Evolutionary conservation across 2,797 vertebrate species (phyloP).

Genomic region (Sternotherus odoratus): DNA sequence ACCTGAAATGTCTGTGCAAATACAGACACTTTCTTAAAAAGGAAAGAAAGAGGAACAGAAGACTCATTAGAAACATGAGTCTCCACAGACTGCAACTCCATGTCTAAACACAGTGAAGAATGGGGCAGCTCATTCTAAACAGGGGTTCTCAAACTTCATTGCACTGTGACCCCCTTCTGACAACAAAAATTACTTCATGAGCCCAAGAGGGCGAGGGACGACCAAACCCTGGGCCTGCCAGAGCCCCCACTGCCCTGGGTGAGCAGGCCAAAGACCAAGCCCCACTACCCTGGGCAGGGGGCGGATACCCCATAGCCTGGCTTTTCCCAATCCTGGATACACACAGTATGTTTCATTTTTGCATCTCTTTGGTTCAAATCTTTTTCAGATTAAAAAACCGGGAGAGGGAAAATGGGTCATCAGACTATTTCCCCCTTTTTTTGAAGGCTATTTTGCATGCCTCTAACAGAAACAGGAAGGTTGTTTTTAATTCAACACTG

Average conservation of each 20-base stretch:
- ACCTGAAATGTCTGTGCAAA: not conserved
- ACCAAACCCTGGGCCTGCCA: too few species aligned
- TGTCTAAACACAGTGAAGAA: not conserved
- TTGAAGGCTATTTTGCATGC: conserved; percentile 34
- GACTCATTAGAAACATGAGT: conserved; percentile 16
- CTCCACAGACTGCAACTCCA: conserved; percentile 6
- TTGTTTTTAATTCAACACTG: conserved; percentile 30
- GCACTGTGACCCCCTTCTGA: too few species aligned
- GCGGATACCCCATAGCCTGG: conserved; percentile 2
- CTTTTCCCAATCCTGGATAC: not conserved
- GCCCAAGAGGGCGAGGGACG: too few species aligned
- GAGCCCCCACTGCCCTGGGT: too few species aligned
- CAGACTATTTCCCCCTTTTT: conserved; percentile 22
- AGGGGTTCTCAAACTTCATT: too few species aligned
- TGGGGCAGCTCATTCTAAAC: not conserved
- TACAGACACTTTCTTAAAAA: conserved; percentile 2
- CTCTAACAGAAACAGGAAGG: conserved; percentile 14
- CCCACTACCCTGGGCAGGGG: too few species aligned
- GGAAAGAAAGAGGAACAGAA: conserved; percentile 16
- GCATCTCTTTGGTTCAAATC: conserved; percentile 13
- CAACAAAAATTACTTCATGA: too few species aligned
- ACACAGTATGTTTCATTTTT: not conserved
- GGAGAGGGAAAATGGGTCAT: conserved; percentile 29
- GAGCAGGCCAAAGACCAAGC: too few species aligned
- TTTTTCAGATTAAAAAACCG: conserved; percentile 45